phyloP scores from a whole-genome alignment of 2,797 vertebrate species.

The Cirrhinus molitorella region DNA sequence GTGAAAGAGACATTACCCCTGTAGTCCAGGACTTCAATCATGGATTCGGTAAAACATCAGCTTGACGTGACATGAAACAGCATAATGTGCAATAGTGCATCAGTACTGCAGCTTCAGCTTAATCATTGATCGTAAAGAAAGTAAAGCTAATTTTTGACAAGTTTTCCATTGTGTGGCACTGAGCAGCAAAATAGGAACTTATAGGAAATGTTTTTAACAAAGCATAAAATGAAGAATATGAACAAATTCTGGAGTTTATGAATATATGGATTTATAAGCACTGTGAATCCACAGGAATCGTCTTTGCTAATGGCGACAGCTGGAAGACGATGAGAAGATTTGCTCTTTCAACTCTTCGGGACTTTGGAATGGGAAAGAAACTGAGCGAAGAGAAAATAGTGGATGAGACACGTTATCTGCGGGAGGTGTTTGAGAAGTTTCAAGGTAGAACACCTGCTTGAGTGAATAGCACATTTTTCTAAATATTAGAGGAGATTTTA shows the following conservation, averaged over 20 bases:
- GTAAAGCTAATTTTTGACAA: background rate
- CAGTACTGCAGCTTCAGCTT: background rate
- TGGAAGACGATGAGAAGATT: slow-evolving; percentile 78
- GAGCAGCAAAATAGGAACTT: background rate
- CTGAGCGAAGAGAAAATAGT: slow-evolving; percentile 68
- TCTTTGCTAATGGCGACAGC: slow-evolving; percentile 69
- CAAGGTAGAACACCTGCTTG: slow-evolving; percentile 15
- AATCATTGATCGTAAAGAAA: background rate
- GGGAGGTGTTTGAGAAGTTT: slow-evolving; percentile 39
- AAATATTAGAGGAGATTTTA: no score
- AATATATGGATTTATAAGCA: no score
- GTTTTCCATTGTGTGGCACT: background rate
- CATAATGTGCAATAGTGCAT: background rate
- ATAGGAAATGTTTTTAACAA: no score
- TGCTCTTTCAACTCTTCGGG: slow-evolving; percentile 67
- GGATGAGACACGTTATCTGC: slow-evolving; percentile 66
- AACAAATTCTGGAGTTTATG: no score
- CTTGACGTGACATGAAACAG: background rate
- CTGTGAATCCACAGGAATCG: no score
- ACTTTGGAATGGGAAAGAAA: slow-evolving; percentile 76
- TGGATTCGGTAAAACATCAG: slow-evolving; percentile 68
- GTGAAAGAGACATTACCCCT: slow-evolving; percentile 62
- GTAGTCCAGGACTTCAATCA: slow-evolving; percentile 51
- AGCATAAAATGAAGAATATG: no score
- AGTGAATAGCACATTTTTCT: background rate